Evolutionary conservation across 2,113 vertebrate genomes (phyloP).

Genomic region (Vidua chalybeata): DNA sequence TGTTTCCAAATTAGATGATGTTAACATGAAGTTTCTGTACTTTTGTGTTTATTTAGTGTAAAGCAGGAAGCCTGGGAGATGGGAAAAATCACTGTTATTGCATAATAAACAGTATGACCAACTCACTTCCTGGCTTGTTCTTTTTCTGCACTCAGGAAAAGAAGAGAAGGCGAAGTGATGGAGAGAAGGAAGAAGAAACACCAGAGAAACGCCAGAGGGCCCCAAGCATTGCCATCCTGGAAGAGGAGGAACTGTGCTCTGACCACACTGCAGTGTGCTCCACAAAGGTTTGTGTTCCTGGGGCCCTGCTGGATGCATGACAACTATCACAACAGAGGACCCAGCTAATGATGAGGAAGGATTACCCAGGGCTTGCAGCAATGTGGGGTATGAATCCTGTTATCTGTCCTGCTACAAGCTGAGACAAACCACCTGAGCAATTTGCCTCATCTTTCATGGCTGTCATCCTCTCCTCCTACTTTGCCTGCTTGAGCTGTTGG

Average conservation of each 20-base stretch:
- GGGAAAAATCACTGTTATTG: background rate
- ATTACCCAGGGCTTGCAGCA: background rate
- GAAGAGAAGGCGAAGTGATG: constrained; percentile 70
- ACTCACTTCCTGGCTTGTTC: background rate
- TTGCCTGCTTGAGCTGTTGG: background rate
- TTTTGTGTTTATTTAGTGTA: background rate
- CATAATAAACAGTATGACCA: background rate
- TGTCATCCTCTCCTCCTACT: background rate
- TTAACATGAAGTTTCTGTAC: background rate
- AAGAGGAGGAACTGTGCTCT: constrained; percentile 67
- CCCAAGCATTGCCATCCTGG: constrained; percentile 64
- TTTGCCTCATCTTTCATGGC: background rate
- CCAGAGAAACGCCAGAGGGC: constrained; percentile 77
- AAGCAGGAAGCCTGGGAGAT: background rate
- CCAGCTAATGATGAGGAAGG: background rate
- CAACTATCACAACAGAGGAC: background rate
- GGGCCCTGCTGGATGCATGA: background rate
- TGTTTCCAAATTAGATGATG: background rate
- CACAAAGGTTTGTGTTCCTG: constrained; percentile 74
- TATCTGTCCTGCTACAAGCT: background rate
- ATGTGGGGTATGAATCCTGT: background rate
- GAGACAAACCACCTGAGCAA: background rate
- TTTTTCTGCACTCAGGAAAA: constrained; percentile 72
- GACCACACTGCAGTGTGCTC: constrained; percentile 76
- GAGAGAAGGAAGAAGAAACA: constrained; percentile 68